A percentile compares a stretch with the other conserved stretches of the same genome.
Evolutionary conservation across 2,797 vertebrate species (phyloP).

Genomic region (Fringilla coelebs): DNA sequence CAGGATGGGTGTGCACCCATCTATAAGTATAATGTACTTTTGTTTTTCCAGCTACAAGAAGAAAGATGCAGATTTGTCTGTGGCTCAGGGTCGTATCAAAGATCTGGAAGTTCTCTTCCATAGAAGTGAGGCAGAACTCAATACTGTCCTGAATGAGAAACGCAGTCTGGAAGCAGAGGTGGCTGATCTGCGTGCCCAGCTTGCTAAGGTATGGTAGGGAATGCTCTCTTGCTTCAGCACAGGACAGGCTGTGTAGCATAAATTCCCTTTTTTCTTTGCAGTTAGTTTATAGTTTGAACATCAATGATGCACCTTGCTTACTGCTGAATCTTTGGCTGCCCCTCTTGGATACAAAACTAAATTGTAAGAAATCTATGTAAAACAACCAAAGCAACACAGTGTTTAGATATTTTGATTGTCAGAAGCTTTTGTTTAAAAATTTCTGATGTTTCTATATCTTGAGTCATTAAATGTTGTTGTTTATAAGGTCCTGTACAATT

Average conservation of each 20-base stretch:
- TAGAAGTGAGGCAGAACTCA: constrained; percentile 86
- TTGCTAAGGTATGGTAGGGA: constrained; percentile 82
- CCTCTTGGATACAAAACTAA: not conserved
- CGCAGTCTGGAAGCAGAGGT: constrained; percentile 81
- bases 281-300: not conserved
- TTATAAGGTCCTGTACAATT: not conserved
- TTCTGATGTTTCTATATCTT: not conserved
- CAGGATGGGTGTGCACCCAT: not conserved
- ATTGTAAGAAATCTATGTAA: not conserved
- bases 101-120: constrained; percentile 88
- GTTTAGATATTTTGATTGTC: not conserved
- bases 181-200: constrained; percentile 82
- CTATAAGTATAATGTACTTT: not conserved
- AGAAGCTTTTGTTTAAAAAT: not conserved
- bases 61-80: constrained; percentile 85
- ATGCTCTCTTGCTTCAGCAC: not conserved
- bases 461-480: not conserved
- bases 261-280: not conserved
- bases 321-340: not conserved
- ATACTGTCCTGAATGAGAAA: constrained; percentile 85
- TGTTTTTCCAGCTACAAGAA: constrained; percentile 83
- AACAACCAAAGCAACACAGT: not conserved
- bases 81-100: constrained; percentile 82
- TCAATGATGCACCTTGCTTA: not conserved
- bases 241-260: not conserved